Conservation (phyloP, 2,888 invertebrate genomes). For the Digitonthophagus gazella region DNA sequence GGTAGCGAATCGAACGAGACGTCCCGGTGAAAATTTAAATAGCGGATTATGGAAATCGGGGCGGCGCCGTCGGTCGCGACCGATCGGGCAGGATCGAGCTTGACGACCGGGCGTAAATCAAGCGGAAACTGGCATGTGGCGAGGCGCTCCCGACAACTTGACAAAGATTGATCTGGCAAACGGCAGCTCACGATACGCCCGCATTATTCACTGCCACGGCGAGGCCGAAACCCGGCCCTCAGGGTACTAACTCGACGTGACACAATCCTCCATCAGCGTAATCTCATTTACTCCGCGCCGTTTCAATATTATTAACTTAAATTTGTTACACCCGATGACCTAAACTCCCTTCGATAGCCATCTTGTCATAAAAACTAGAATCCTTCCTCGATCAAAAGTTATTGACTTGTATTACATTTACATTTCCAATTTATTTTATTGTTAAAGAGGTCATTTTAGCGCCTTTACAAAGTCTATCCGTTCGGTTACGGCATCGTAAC, state of each 20-base stretch:
- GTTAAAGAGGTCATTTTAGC: too few relatives aligned
- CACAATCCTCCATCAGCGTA: constrained; percentile 24
- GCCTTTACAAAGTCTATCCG: too few relatives aligned
- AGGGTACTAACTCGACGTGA: constrained; percentile 27
- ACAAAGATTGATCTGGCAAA: constrained; percentile 46
- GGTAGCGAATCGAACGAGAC: constrained; percentile 6
- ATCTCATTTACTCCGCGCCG: constrained; percentile 24
- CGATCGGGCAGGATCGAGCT: constrained; percentile 35
- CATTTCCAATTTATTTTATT: too few relatives aligned
- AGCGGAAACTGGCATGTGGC: constrained; percentile 48
- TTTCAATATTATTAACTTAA: constrained; percentile 23
- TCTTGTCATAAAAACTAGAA: too few relatives aligned
- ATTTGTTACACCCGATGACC: constrained; percentile 17
- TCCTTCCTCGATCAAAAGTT: neutral
- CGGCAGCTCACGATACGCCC: constrained; percentile 45
- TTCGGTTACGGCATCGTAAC: constrained; percentile 2
- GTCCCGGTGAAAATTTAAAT: constrained; percentile 33
- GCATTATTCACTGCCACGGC: constrained; percentile 44
- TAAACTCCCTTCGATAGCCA: neutral
- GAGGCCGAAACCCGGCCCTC: constrained; percentile 34
- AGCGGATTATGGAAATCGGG: constrained; percentile 42
- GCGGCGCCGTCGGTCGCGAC: neutral
- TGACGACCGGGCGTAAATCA: constrained; percentile 44
- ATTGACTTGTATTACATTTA: neutral
- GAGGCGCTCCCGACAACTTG: constrained; percentile 43